Base-by-base conservation (phyloP, 2,113 vertebrate genomes). In the Pavo muticus region DNA sequence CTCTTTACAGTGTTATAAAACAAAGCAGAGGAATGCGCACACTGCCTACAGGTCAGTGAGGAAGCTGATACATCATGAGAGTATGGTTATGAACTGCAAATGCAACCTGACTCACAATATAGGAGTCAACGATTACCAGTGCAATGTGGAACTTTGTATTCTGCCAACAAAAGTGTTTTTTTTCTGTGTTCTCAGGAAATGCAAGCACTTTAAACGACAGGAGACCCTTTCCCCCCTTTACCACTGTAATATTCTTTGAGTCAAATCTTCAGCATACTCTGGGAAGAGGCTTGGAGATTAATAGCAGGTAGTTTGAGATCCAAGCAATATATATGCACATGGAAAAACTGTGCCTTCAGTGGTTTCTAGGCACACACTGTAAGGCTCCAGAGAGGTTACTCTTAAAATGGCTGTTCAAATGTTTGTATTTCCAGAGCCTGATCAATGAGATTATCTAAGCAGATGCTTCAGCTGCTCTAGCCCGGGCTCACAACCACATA, bases 371-470 rank as follows among this genome's bases (percentile, higher is more conserved):
- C 69, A 81, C 27, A 78, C 52, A 56, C 19, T 37, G 20, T 10
- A 37, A 84, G 44, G 20, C 64, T 84, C 64, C 30, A 60, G 52
- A 84, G 69, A 84, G 64, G 32, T 68, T 71, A 83, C n/a, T 90
- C 61, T 64, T 80, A 68, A 86, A 92, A 81, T 74, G 57, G 15
- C 32, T 92, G 57, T 59, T 90, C 73, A 90, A 86, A 93, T 84
- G 23, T 93, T 95, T 93, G 88, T 44, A 39, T 60, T 95, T 69
- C 42, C 80, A 78, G 47, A 47, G 32, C 10, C 40, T 59, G 77
- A 84, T 88, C 85, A 68, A 77, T 68, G 73, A 77, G 67, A 69
- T 56, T 44, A 75, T 48, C 76, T 39, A 75, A 84, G 65, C 29
- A 77, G 71, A 39, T 69, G 32, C 30, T 84, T 77, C 59, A 25